Percentiles rank a stretch among this genome's conserved stretches.
Evolutionary conservation across 2,888 invertebrate genomes (phyloP).

Genomic region (Nephrotoma flavescens): DNA sequence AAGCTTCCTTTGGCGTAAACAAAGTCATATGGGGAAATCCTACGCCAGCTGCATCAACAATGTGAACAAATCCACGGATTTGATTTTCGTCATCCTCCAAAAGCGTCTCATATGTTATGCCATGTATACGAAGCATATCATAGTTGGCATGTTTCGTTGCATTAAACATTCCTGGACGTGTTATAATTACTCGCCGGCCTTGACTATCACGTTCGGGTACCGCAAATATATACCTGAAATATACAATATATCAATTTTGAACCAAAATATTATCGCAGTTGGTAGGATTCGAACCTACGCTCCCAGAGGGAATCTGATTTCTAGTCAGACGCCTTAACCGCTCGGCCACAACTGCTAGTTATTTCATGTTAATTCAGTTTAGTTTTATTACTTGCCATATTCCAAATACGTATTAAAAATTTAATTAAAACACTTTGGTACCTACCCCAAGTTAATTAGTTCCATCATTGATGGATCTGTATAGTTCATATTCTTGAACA

Average conservation of each 20-base stretch:
- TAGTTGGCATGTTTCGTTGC: conserved; percentile 59
- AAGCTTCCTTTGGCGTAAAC: conserved; percentile 63
- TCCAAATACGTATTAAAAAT: neutral
- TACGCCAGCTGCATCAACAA: conserved; percentile 59
- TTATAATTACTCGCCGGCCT: conserved; percentile 61
- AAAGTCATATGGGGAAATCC: conserved; percentile 60
- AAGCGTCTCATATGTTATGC: conserved; percentile 59
- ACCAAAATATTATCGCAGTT: conserved; percentile 20
- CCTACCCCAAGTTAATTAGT: conserved; percentile 53
- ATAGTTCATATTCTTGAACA: conserved; percentile 58
- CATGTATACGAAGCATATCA: conserved; percentile 65
- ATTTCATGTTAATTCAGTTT: neutral
- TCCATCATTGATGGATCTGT: conserved; percentile 54
- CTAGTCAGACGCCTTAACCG: conserved; percentile 35
- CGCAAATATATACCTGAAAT: conserved; percentile 43
- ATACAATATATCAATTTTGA: neutral
- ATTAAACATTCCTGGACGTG: conserved; percentile 65
- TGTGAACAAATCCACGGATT: conserved; percentile 62
- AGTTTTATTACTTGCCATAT: neutral
- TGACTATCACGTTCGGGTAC: conserved; percentile 59
- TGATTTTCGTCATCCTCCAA: conserved; percentile 73
- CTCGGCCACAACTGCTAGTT: conserved; percentile 33
- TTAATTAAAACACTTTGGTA: neutral
- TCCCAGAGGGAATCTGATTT: conserved; percentile 34
- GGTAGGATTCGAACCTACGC: conserved; percentile 33